A percentile compares a stretch with the other conserved stretches of the same genome.
Evolutionary conservation across 2,888 invertebrate genomes (phyloP).

Genomic region (Mantis religiosa): DNA sequence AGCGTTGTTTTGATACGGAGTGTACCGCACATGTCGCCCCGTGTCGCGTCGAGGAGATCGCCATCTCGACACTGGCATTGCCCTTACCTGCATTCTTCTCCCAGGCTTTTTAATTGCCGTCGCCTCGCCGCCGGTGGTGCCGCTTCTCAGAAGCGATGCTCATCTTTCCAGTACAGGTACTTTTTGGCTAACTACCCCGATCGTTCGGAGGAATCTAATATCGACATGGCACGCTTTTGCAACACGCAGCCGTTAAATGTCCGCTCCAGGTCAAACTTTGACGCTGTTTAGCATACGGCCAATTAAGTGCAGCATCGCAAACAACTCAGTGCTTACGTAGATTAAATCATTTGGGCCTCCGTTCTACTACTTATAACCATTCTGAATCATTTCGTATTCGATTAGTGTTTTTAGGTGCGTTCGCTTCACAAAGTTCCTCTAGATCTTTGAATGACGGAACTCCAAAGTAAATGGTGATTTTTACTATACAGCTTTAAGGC

Average conservation of each 20-base stretch:
- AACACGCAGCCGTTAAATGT: neutral
- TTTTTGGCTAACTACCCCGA: neutral
- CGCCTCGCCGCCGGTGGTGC: neutral
- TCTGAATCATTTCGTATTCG: no score
- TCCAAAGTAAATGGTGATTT: no score
- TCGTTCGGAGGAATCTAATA: neutral
- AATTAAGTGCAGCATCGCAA: no score
- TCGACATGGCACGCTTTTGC: neutral
- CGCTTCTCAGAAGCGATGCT: neutral
- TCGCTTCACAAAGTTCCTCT: no score
- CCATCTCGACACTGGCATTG: neutral
- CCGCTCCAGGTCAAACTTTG: neutral
- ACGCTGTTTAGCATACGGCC: neutral
- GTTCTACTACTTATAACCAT: no score
- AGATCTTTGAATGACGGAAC: no score
- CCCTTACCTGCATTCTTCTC: neutral
- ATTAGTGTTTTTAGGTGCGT: no score
- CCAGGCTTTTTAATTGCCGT: neutral
- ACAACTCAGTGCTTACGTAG: no score
- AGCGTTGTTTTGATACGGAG: neutral
- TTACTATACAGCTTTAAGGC: no score
- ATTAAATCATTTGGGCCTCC: no score
- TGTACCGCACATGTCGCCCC: neutral
- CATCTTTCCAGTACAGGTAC: slow-evolving; percentile 5
- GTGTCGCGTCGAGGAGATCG: neutral